Base-by-base conservation (phyloP, 2,797 vertebrate genomes). In the Acipenser oxyrinchus region DNA sequence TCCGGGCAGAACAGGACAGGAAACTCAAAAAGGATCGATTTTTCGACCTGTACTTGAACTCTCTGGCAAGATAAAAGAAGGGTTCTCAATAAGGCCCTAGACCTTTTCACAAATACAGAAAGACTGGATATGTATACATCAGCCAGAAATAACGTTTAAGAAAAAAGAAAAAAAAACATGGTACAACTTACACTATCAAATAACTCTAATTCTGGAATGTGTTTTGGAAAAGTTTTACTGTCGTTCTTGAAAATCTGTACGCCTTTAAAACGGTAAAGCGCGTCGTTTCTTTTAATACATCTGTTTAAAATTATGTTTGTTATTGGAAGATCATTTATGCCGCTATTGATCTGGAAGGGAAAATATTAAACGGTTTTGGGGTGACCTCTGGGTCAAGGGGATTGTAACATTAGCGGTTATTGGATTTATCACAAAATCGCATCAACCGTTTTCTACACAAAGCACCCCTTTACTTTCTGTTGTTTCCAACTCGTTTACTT, bases 361-460 rank as follows among this genome's bases (percentile, higher is more conserved):
- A 97, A 98, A 97, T 96, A 99, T 97, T 94, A 97, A 97, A 95
- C 92, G 91, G 92, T 95, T 95, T 92, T 90, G 89, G 93, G 79
- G 84, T 91, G 95, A 97, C 94, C 95, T 73, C 74, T 74, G 78
- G 96, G 95, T 98, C 95, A 97, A 98, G 95, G 95, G 94, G 95
- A 96, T 92, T 93, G 90, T 90, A 93, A 93, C 93, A 93, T 97
- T 95, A 93, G 91, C 93, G 89, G 91, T 94, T 95, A 96, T 96
- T 93, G 93, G 93, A 92, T 91, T 91, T 86, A 90, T 90, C 86
- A 86, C 76, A 73, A 85, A 91, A 91, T 93, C 89, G 90, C 91
- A 86, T 93, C 89, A 87, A 91, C 88, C 90, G 88, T 87, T 88
- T 93, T 91, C 91, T 81, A 88, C 87, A 85, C 85, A 82, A 78